phyloP scores from a whole-genome alignment of 2,888 invertebrate genomes.

The Allygus modestus region DNA sequence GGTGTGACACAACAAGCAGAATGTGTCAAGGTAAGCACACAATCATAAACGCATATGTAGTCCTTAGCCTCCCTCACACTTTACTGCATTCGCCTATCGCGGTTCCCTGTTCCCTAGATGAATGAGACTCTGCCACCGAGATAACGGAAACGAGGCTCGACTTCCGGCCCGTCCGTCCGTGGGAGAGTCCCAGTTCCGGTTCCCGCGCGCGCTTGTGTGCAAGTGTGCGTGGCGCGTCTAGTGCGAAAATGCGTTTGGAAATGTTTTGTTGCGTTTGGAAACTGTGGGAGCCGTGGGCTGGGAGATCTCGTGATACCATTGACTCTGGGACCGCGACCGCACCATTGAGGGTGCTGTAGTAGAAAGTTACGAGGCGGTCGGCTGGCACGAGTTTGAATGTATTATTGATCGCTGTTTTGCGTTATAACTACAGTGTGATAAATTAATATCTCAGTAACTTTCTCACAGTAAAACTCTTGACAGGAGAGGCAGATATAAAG shows the following conservation, averaged over 20 bases:
- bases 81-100: neutral
- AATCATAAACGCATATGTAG: no score
- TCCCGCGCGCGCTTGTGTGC: neutral
- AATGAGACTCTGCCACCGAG: slow-evolving; percentile 16
- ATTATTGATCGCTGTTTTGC: no score
- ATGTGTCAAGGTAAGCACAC: no score
- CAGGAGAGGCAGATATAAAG: no score
- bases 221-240: neutral
- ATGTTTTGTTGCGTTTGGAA: neutral
- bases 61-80: no score
- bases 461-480: no score
- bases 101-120: neutral
- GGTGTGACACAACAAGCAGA: no score
- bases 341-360: no score
- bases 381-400: no score
- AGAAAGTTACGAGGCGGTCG: no score
- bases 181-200: slow-evolving; percentile 31
- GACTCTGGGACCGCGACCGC: neutral
- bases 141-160: slow-evolving; percentile 35
- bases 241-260: slow-evolving; percentile 37
- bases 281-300: neutral
- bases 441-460: no score
- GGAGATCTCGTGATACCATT: neutral
- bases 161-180: slow-evolving; percentile 29
- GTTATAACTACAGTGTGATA: no score